Percentiles rank a stretch among this genome's conserved stretches.
Conservation (phyloP, 2,888 invertebrate species). For the Acanthoscelides obtectus region DNA sequence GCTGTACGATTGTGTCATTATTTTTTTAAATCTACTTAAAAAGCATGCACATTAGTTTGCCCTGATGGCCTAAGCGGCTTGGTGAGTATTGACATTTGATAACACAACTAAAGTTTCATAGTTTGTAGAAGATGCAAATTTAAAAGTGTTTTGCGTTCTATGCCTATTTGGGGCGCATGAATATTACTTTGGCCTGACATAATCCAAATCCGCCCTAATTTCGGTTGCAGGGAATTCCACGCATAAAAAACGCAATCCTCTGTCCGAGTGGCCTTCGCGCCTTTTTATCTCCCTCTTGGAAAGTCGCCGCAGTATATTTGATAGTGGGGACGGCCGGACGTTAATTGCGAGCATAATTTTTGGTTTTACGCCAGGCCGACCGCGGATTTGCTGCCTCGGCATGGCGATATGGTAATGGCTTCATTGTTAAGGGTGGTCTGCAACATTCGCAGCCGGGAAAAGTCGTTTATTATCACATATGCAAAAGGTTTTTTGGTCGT, state of each 20-base stretch:
- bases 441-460: no score
- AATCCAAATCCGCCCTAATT: not conserved
- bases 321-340: not conserved
- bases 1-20: no score
- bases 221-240: not conserved
- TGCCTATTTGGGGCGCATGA: no score
- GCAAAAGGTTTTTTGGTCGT: not conserved
- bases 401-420: not conserved
- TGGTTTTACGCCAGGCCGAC: not conserved
- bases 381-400: not conserved
- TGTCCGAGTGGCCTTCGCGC: not conserved
- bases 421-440: not conserved
- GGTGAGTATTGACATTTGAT: no score
- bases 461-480: not conserved
- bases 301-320: not conserved
- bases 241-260: not conserved
- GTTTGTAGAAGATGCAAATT: no score
- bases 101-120: no score
- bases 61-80: no score
- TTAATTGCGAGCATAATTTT: not conserved
- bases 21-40: no score
- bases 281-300: not conserved
- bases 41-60: no score
- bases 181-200: not conserved
- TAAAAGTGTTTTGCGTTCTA: no score